phyloP scores from a whole-genome alignment of 2,113 vertebrate genomes.

The Takifugu flavidus region DNA sequence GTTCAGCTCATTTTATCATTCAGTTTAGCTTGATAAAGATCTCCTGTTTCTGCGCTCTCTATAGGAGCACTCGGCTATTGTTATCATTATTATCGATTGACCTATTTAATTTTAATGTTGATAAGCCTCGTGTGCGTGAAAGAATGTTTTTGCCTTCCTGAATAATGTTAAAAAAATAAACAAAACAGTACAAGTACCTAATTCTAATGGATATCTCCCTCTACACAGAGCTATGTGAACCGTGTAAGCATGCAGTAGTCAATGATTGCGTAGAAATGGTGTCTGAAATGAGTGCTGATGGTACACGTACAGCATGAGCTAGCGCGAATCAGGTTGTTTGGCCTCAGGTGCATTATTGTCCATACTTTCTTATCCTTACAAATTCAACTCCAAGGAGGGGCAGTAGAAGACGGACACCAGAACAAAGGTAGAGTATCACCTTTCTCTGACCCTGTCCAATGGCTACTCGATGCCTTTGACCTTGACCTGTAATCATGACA shows the following conservation, averaged over 20 bases:
- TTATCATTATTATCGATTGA: no score
- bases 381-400: conserved; percentile 87
- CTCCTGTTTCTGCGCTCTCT: background rate
- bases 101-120: no score
- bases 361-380: conserved; percentile 83
- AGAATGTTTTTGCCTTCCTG: conserved; percentile 26
- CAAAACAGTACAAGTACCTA: conserved; percentile 7
- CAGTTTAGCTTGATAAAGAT: background rate
- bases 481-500: conserved; percentile 23
- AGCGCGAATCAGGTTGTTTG: conserved; percentile 48
- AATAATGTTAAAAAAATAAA: conserved; percentile 18
- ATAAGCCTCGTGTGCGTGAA: conserved; percentile 12
- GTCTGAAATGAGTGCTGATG: conserved; percentile 32
- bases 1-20: conserved; percentile 61
- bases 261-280: conserved; percentile 19
- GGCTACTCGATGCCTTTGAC: conserved; percentile 37
- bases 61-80: conserved; percentile 1
- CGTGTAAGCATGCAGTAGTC: conserved; percentile 6
- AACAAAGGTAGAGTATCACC: conserved; percentile 88
- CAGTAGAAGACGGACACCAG: conserved; percentile 87
- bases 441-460: conserved; percentile 58
- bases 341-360: conserved; percentile 58
- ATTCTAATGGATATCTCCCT: conserved; percentile 1
- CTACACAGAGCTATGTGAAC: conserved; percentile 3
- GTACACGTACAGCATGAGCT: conserved; percentile 37